Conservation (phyloP, 35 echinoderm and acorn worm species). For the Chiridota heheva region DNA sequence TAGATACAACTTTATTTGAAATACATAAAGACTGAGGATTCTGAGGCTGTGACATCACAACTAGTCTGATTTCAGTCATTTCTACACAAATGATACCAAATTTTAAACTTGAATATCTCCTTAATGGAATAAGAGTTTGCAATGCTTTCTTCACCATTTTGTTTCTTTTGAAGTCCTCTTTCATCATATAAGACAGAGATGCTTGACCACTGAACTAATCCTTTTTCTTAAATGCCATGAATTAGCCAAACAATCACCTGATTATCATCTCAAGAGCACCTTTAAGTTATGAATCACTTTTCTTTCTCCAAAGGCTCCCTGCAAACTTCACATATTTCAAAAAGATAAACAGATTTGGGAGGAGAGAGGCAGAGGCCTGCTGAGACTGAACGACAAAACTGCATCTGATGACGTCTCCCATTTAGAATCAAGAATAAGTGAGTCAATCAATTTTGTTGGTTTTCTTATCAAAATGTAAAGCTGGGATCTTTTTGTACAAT, state of each 20-base stretch:
- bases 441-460: not conserved
- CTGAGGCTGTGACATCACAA: too few relatives aligned
- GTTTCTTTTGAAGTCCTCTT: too few relatives aligned
- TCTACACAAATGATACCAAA: too few relatives aligned
- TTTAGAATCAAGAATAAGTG: conserved; percentile 92
- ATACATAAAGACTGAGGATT: too few relatives aligned
- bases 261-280: not conserved
- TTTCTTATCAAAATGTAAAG: not conserved
- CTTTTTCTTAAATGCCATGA: not conserved
- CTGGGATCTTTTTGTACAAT: not conserved
- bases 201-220: too few relatives aligned
- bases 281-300: not conserved
- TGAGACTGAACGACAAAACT: conserved; percentile 78
- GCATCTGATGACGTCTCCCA: conserved; percentile 30
- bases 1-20: too few relatives aligned
- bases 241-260: not conserved
- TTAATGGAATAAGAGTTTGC: too few relatives aligned
- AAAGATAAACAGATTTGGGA: conserved; percentile 63
- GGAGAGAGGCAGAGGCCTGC: conserved; percentile 86
- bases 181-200: not conserved
- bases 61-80: too few relatives aligned
- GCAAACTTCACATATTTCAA: conserved; percentile 96
- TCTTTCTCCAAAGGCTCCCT: conserved; percentile 63
- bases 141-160: too few relatives aligned
- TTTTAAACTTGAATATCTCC: too few relatives aligned